Evolutionary conservation across 2,888 invertebrate species (phyloP).

Genomic region (Sminthurinus aureus): DNA sequence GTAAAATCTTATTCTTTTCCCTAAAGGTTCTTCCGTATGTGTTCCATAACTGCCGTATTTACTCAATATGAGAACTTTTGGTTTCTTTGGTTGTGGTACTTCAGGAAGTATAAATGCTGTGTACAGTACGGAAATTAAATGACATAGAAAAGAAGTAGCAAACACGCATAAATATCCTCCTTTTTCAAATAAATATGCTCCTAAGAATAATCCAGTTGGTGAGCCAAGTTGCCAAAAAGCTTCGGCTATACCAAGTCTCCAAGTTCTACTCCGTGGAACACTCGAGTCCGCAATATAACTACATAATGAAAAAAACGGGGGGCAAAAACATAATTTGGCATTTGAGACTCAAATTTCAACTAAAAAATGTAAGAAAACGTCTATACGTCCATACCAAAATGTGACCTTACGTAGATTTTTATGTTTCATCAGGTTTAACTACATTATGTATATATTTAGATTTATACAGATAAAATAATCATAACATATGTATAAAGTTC

Average conservation of each 20-base stretch:
- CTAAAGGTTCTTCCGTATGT: slow-evolving; percentile 1
- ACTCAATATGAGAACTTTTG: slow-evolving; percentile 47
- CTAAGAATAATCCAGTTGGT: slow-evolving; percentile 54
- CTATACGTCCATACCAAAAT: no score
- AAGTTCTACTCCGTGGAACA: slow-evolving; percentile 57
- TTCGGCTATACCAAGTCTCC: slow-evolving; percentile 58
- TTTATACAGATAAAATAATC: no score
- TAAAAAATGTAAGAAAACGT: no score
- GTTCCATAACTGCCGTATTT: slow-evolving; percentile 57
- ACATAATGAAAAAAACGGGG: not conserved
- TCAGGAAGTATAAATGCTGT: slow-evolving; percentile 56
- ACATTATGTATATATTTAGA: no score
- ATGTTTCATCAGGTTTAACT: no score
- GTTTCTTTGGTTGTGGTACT: slow-evolving; percentile 54
- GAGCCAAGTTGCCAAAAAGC: slow-evolving; percentile 57
- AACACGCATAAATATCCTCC: slow-evolving; percentile 59
- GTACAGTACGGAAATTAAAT: slow-evolving; percentile 55
- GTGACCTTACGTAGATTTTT: no score
- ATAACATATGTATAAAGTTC: no score
- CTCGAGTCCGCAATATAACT: slow-evolving; percentile 59
- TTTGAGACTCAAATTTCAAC: no score
- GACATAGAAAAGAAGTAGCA: slow-evolving; percentile 51
- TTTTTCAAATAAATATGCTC: slow-evolving; percentile 54
- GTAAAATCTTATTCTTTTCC: slow-evolving; percentile 51
- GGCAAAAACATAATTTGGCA: no score